phyloP scores from a whole-genome alignment of 2,113 vertebrate genomes.

The Phrynosoma blainvillii region DNA sequence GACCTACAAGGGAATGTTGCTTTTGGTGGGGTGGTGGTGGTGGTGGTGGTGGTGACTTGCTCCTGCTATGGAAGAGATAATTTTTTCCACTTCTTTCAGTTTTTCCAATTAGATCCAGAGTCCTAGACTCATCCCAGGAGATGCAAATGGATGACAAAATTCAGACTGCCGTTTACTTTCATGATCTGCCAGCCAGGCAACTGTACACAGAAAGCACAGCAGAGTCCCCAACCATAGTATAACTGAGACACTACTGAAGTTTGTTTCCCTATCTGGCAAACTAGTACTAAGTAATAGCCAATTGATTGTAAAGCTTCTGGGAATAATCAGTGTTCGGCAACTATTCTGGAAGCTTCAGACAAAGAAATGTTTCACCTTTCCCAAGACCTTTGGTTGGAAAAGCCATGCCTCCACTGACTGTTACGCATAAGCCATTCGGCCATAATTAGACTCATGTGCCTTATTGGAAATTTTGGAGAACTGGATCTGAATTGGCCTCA shows the following conservation, averaged over 20 bases:
- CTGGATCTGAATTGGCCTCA: not conserved
- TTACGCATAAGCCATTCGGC: not conserved
- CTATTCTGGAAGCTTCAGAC: not conserved
- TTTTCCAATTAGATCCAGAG: not conserved
- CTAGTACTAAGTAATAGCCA: not conserved
- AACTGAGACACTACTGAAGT: not conserved
- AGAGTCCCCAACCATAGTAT: not conserved
- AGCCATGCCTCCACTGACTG: not conserved
- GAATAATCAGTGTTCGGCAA: not conserved
- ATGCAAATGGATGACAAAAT: not conserved
- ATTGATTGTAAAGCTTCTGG: not conserved
- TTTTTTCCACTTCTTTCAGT: not conserved
- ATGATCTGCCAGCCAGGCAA: not conserved
- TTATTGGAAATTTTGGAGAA: not conserved
- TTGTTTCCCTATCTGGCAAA: not conserved
- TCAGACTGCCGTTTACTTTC: not conserved
- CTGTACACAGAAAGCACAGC: not conserved
- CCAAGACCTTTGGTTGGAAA: slow-evolving; percentile 5
- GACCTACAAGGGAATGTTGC: not conserved
- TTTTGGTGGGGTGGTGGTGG: not conserved
- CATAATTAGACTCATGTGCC: not conserved
- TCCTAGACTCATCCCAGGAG: not conserved
- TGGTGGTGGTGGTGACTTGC: too few relatives aligned
- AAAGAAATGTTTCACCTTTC: not conserved
- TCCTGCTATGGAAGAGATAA: not conserved